Percentiles rank a stretch among this genome's conserved stretches.
phyloP scores from a whole-genome alignment of 2,888 invertebrate genomes.

The Cantharis flavilabris region DNA sequence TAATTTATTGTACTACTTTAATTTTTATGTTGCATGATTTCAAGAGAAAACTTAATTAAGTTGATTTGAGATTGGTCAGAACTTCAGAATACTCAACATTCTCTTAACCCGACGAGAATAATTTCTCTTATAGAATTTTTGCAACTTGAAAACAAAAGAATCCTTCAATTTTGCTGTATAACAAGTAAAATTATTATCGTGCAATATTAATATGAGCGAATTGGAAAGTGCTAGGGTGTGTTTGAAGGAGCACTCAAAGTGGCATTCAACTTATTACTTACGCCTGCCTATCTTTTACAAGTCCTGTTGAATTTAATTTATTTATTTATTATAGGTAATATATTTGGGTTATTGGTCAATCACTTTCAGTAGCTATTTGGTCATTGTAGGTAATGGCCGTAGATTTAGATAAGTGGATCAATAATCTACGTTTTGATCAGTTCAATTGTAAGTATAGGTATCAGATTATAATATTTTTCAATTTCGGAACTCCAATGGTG shows the following conservation, averaged over 20 bases:
- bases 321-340: not conserved
- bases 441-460: too few species aligned
- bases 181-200: not conserved
- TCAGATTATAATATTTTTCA: too few species aligned
- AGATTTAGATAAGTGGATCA: not conserved
- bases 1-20: too few species aligned
- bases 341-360: not conserved
- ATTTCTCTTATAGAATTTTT: not conserved
- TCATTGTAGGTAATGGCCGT: not conserved
- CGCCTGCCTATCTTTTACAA: not conserved
- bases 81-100: not conserved
- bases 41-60: not conserved
- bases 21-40: not conserved
- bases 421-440: too few species aligned
- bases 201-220: not conserved
- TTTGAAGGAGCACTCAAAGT: not conserved
- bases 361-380: not conserved
- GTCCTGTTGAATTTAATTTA: too few species aligned
- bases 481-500: too few species aligned
- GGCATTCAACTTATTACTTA: not conserved
- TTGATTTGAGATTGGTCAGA: not conserved
- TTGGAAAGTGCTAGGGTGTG: not conserved
- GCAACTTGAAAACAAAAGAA: not conserved
- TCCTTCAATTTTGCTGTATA: not conserved
- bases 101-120: not conserved